Conservation (phyloP, 2,888 invertebrate species). For the Xestobium rufovillosum region DNA sequence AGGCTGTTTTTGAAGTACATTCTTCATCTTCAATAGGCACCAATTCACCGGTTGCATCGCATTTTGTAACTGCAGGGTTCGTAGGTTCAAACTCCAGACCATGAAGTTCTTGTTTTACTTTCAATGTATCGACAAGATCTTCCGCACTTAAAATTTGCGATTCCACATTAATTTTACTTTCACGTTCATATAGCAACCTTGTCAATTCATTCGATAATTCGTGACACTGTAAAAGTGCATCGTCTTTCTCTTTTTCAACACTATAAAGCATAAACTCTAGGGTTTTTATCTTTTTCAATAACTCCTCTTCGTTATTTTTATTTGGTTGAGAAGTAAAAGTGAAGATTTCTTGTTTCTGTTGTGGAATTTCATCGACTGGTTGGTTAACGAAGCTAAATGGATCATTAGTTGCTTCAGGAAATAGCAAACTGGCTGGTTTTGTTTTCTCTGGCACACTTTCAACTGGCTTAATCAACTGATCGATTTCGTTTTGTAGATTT, state of each 20-base stretch:
- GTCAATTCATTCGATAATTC: constrained; percentile 38
- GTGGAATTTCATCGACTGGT: no score
- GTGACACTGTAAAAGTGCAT: constrained; percentile 36
- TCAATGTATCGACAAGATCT: constrained; percentile 14
- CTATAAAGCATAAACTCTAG: constrained; percentile 41
- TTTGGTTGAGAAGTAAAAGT: no score
- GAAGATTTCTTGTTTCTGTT: no score
- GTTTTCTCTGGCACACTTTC: not conserved
- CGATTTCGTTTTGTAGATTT: not conserved
- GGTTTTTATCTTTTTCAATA: constrained; percentile 38
- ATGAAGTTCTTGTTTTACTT: constrained; percentile 13
- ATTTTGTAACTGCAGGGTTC: constrained; percentile 7
- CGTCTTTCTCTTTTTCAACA: constrained; percentile 40
- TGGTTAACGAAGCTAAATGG: constrained; percentile 26
- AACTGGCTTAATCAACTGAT: not conserved
- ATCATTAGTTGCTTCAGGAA: constrained; percentile 25
- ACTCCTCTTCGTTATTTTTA: constrained; percentile 31
- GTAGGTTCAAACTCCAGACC: constrained; percentile 17
- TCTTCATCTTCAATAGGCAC: constrained; percentile 28
- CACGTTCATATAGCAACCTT: constrained; percentile 31
- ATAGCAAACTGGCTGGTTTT: constrained; percentile 22
- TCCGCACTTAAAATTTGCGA: constrained; percentile 17
- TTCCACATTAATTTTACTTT: constrained; percentile 21
- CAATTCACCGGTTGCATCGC: constrained; percentile 10
- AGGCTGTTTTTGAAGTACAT: constrained; percentile 30